phyloP scores from a whole-genome alignment of 2,113 vertebrate species.

The Amblyornis subalaris region DNA sequence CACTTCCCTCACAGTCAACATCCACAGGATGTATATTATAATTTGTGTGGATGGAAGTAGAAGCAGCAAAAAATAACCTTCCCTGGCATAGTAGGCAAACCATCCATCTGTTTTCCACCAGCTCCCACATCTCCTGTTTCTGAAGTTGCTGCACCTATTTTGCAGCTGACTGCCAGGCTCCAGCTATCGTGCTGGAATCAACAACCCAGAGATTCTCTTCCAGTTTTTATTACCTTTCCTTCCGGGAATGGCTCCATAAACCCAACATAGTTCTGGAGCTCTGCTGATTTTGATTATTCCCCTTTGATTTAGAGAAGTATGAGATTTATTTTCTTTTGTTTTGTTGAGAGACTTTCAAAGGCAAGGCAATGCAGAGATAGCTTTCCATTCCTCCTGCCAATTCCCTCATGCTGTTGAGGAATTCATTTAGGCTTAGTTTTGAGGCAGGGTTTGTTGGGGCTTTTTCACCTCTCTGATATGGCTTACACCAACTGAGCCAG shows the following conservation, averaged over 20 bases:
- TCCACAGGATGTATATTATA: conserved; percentile 42
- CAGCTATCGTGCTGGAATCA: background rate
- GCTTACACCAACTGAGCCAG: background rate
- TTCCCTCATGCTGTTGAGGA: conserved; percentile 20
- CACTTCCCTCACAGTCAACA: conserved; percentile 68
- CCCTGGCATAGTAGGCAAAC: conserved; percentile 35
- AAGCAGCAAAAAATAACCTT: conserved; percentile 53
- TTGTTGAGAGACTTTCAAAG: background rate
- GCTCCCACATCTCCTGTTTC: conserved; percentile 83
- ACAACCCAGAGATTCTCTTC: background rate
- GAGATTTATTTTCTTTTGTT: background rate
- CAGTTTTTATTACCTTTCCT: background rate
- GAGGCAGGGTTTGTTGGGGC: background rate
- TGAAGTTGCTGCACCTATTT: conserved; percentile 75
- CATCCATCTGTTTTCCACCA: conserved; percentile 67
- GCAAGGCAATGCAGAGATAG: background rate
- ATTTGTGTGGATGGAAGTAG: conserved; percentile 33
- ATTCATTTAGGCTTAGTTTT: background rate
- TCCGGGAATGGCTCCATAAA: background rate
- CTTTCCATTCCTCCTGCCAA: background rate
- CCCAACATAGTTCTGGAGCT: background rate
- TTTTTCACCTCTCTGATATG: background rate
- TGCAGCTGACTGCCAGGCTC: conserved; percentile 39
- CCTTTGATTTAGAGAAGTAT: background rate
- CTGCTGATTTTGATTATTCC: conserved; percentile 8